Evolutionary conservation across 2,797 vertebrate species (phyloP), one percentile per base, ranked within the genome.

Genomic region (Sparidentex hasta): DNA sequence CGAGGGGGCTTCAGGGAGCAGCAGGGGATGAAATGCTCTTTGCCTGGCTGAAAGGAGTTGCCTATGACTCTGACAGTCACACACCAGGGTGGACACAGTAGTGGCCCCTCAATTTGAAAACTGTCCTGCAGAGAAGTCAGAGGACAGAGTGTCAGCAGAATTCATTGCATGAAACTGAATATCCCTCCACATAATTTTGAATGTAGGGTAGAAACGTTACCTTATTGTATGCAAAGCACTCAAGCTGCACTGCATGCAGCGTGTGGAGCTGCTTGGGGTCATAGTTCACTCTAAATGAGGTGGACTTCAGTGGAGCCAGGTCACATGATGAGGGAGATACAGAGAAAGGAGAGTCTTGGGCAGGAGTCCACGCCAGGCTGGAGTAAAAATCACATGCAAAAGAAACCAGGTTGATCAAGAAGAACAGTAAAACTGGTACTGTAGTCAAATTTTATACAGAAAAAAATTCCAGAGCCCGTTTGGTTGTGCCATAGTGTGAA

Each of bases 161-260:
- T n/a, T 5, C 64, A 54, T 27, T 50, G 2, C 8, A 81, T 57
- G 43, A 29, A 57, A 38, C 29, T 7, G 12, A 38, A 46, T 16
- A 51, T 14, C 12, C 44, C 12, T 20, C 16, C 8, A 52, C n/a
- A 8, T 1, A 11, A 66, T n/a, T 46, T 18, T 54, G 0, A 51
- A 48, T 41, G 18, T 54, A 29, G 21, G 43, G 25, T 21, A 18
- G 33, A 4, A 61, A 18, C 21, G 11, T 51, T 82, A 98, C 97
- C 97, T 97, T 97, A 71, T 96, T 95, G 52, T 94, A 80, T 23
- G 96, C 96, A 33, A 98, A 98, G 78, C 96, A 98, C 91, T 99
- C 98, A 0, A 99, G 94, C 69, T 98, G 97, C 0, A 85, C 95
- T 9, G 92, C 91, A 0, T 96, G 97, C 59, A 98, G 87, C 54